Evolutionary conservation across 2,888 invertebrate genomes (phyloP), one percentile per base, ranked within the genome.

Genomic region (Polyploca ridens): DNA sequence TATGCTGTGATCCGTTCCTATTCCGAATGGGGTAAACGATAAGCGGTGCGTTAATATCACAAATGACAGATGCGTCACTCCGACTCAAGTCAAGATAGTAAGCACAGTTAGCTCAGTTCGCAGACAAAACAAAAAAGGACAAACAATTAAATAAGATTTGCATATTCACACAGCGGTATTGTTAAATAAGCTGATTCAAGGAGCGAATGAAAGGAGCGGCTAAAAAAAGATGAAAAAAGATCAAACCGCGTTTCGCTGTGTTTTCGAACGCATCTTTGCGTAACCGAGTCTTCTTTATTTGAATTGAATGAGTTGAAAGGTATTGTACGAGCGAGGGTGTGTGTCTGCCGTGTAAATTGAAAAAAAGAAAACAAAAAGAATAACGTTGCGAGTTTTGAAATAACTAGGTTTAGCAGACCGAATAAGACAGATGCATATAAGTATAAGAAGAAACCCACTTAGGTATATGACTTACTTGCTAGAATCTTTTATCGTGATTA

Each of bases 61-160:
- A 88, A 88, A 92, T 91, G 92, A 91, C 93, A 93, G 93, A 93
- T 93, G 93, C 89, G 82, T 89, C 91, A 91, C 85, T 84, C 81
- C 82, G 75, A 76, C 72, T 79, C 71, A 72, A 78, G 74, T 78
- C 78, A 62, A 63, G 49, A 66, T 68, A 66, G 63, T 44, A 54
- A 38, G 54, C 74, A 77, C 79, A 75, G 78, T 72, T 77, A 78
- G 76, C 81, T 76, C 72, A 71, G 72, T 76, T 69, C 71, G 79
- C 80, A 76, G 73, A 79, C 76, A 76, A 77, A 75, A 80, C 75
- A 81, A 77, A 71, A 73, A 73, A 69, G 1, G n/a, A 76, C 82
- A 87, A 78, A 91, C 90, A 91, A 91, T 91, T 87, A 90, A 83
- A 54, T 3, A 54, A 85, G 78, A 92, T 93, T 91, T 93, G 93